Evolutionary conservation across 2,797 vertebrate species (phyloP).

Genomic region (Caiman crocodilus): DNA sequence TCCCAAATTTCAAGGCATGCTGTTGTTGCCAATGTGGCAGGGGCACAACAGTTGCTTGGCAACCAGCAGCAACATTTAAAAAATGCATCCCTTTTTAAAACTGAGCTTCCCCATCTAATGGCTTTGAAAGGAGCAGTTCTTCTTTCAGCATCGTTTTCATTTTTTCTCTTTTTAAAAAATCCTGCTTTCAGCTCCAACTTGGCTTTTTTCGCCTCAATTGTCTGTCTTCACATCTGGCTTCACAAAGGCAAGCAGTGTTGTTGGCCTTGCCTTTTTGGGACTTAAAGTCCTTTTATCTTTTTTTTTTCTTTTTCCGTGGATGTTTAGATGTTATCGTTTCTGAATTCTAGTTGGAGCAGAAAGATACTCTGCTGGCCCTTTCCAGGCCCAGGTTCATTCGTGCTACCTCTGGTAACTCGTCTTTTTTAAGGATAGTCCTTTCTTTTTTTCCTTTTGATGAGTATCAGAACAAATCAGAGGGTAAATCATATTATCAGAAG

Average conservation of each 20-base stretch:
- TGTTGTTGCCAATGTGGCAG: conserved; percentile 9
- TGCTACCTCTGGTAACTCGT: not conserved
- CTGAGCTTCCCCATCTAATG: conserved; percentile 57
- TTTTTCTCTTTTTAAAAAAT: conserved; percentile 42
- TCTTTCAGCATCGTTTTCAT: conserved; percentile 69
- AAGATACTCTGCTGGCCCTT: not conserved
- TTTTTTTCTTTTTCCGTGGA: not conserved
- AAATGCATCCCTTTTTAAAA: conserved; percentile 56
- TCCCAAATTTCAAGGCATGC: not conserved
- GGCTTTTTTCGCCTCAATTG: conserved; percentile 41
- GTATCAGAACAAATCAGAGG: fast-evolving
- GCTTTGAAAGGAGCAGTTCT: conserved; percentile 72
- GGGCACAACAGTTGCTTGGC: conserved; percentile 68
- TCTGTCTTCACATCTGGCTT: conserved; percentile 32
- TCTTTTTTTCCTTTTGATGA: not conserved
- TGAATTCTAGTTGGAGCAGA: not conserved
- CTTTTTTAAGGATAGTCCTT: not conserved
- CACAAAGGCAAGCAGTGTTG: conserved; percentile 49
- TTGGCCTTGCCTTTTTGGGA: not conserved
- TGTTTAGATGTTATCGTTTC: not conserved
- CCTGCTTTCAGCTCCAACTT: conserved; percentile 56
- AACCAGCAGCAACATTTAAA: conserved; percentile 65
- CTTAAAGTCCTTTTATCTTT: not conserved
- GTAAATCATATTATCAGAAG: not conserved
- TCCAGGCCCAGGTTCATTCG: fast-evolving